Percentiles rank a stretch among this genome's conserved stretches.
Conservation (phyloP, 1,140 invertebrate genomes). For the Drosophila nigrodunni region DNA sequence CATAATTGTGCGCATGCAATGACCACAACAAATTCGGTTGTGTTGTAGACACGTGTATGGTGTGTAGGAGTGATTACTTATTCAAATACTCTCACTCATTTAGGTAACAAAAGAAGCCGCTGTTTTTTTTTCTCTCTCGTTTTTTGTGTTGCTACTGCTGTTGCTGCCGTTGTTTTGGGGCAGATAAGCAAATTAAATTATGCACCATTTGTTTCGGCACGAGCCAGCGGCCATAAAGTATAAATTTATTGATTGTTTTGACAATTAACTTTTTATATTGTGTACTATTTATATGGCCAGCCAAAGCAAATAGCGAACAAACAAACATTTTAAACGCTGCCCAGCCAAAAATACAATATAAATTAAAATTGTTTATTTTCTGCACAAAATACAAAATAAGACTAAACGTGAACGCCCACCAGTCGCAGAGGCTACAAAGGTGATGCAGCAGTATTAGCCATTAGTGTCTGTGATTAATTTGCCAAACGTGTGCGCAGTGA, state of each 20-base stretch:
- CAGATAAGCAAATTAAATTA: conserved; percentile 66
- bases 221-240: conserved; percentile 64
- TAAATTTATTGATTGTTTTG: conserved; percentile 79
- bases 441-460: conserved; percentile 37
- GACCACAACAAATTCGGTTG: conserved; percentile 2
- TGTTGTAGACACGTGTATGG: neutral
- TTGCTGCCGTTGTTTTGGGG: neutral
- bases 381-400: neutral
- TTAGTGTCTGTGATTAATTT: conserved; percentile 69
- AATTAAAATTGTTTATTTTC: conserved; percentile 28
- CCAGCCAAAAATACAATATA: neutral
- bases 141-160: neutral
- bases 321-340: conserved; percentile 33
- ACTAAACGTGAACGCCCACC: neutral
- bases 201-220: conserved; percentile 65
- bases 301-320: conserved; percentile 9
- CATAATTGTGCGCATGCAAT: conserved; percentile 14
- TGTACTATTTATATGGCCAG: conserved; percentile 61
- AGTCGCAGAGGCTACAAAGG: conserved; percentile 37
- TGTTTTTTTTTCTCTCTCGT: too few relatives aligned
- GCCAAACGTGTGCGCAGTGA: conserved; percentile 67
- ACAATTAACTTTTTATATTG: conserved; percentile 77
- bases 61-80: neutral
- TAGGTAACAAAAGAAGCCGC: conserved; percentile 29
- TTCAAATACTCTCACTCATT: conserved; percentile 6